Evolutionary conservation across 2,113 vertebrate genomes (phyloP).

Genomic region (Glaucomys volans): DNA sequence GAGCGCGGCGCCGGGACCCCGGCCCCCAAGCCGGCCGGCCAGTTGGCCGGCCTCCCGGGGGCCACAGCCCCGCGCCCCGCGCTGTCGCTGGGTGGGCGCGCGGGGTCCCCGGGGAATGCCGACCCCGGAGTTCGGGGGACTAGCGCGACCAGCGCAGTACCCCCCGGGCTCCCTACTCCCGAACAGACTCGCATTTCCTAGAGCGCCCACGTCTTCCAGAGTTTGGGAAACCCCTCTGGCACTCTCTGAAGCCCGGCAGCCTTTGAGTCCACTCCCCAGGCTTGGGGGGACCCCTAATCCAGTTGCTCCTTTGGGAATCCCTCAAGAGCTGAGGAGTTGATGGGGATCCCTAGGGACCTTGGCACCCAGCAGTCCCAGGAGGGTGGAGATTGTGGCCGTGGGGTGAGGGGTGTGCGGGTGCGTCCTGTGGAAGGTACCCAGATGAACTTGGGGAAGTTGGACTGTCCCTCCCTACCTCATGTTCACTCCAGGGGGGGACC

Average conservation of each 20-base stretch:
- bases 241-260: background rate
- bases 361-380: background rate
- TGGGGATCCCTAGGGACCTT: background rate
- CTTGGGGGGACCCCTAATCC: background rate
- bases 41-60: background rate
- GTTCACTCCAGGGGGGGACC: background rate
- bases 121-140: constrained; percentile 20
- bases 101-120: background rate
- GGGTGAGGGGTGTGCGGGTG: background rate
- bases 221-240: background rate
- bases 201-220: background rate
- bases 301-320: background rate
- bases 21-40: too few relatives aligned
- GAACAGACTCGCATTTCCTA: background rate
- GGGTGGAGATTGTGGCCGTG: background rate
- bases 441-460: constrained; percentile 76
- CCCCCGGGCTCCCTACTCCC: background rate
- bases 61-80: background rate
- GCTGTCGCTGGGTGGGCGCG: background rate
- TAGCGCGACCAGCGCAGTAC: background rate
- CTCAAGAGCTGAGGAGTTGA: background rate
- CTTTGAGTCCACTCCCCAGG: background rate
- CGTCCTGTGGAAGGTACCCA: background rate
- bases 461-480: background rate
- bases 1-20: constrained; percentile 72